Conservation (phyloP, 2,888 invertebrate genomes). For the Campaea margaritaria region DNA sequence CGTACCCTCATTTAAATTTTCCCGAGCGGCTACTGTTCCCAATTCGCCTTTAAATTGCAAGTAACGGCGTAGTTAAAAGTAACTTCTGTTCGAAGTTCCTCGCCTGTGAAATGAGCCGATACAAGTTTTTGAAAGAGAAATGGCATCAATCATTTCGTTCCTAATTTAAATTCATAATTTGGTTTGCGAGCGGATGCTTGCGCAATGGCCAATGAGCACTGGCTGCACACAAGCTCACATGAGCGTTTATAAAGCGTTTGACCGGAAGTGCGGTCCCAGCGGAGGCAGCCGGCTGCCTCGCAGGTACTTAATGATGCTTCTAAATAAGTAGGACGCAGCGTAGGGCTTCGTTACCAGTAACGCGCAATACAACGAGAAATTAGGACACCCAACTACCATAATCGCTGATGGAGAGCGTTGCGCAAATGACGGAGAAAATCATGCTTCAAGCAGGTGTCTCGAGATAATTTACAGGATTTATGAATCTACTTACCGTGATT, state of each 20-base stretch:
- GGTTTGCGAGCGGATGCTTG: constrained; percentile 71
- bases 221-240: constrained; percentile 46
- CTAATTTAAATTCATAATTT: constrained; percentile 56
- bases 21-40: constrained; percentile 13
- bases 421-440: constrained; percentile 44
- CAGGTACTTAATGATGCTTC: constrained; percentile 58
- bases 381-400: constrained; percentile 46
- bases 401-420: constrained; percentile 49
- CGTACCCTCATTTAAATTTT: constrained; percentile 28
- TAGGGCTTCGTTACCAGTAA: constrained; percentile 55
- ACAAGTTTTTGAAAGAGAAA: constrained; percentile 38
- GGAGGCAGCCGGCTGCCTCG: constrained; percentile 35
- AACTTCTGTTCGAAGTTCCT: constrained; percentile 35
- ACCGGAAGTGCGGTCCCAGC: constrained; percentile 67
- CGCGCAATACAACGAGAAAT: constrained; percentile 55
- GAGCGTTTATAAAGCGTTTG: constrained; percentile 62
- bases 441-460: constrained; percentile 39
- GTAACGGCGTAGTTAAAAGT: constrained; percentile 37
- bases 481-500: constrained; percentile 33
- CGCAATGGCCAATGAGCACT: constrained; percentile 55
- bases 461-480: constrained; percentile 46
- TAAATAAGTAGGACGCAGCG: constrained; percentile 56
- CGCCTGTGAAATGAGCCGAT: constrained; percentile 40
- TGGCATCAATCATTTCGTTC: constrained; percentile 48
- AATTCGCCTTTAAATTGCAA: constrained; percentile 30